These are phyloP conservation scores for Solea solea DNA, from an alignment of 2,113 vertebrate genomes.

Conservation along the genomic window DNA sequence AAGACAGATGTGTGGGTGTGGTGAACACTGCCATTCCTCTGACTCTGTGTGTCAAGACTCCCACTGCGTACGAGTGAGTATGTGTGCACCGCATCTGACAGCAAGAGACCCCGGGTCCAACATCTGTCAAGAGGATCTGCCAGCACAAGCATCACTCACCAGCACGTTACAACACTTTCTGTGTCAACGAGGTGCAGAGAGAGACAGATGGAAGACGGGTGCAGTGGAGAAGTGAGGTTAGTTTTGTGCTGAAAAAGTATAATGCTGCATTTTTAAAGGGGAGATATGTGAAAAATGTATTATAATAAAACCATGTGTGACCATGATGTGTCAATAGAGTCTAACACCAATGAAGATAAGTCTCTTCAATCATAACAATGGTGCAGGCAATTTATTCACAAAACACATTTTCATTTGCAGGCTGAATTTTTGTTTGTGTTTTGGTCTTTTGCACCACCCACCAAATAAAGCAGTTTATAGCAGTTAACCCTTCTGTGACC, in stretches of 20 bases:
- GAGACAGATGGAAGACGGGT: conserved; percentile 21
- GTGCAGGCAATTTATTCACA: no score
- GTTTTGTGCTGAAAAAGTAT: neutral
- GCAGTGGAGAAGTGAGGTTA: neutral
- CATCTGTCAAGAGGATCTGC: conserved; percentile 68
- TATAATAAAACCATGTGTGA: no score
- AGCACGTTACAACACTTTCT: conserved; percentile 47
- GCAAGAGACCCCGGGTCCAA: conserved; percentile 35
- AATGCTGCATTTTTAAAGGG: neutral
- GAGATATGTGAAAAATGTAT: no score
- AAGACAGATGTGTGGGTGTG: conserved; percentile 61
- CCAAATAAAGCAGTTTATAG: no score
- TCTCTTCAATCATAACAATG: no score
- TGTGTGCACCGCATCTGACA: conserved; percentile 43
- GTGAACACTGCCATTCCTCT: conserved; percentile 58
- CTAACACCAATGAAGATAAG: no score
- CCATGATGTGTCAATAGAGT: no score
- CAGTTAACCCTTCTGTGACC: no score
- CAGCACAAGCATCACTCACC: conserved; percentile 64
- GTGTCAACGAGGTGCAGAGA: conserved; percentile 28
- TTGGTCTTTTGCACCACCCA: no score
- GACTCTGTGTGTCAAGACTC: conserved; percentile 40
- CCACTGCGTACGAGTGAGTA: conserved; percentile 41
- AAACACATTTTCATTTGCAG: no score
- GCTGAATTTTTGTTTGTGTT: no score